phyloP scores from a whole-genome alignment of 2,797 vertebrate genomes.

The Delichon dasypus region DNA sequence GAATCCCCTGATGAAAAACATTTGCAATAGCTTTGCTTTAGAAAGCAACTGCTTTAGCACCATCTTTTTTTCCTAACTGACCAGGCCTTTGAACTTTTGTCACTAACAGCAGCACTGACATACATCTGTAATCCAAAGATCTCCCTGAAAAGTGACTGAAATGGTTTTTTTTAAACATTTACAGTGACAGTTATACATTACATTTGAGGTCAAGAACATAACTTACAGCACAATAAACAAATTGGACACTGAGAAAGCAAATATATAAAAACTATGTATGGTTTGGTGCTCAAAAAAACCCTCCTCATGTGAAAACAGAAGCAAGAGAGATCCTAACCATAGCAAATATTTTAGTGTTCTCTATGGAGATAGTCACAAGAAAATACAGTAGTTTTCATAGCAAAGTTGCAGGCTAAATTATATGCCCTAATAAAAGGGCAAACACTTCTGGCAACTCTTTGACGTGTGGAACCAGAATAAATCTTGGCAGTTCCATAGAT shows the following conservation, averaged over 20 bases:
- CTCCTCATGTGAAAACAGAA: background rate
- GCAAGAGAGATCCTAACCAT: background rate
- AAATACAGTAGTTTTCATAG: background rate
- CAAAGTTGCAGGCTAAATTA: background rate
- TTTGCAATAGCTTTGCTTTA: background rate
- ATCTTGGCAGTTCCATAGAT: background rate
- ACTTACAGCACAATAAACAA: background rate
- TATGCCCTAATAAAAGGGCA: background rate
- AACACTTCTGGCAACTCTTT: background rate
- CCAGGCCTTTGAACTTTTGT: background rate
- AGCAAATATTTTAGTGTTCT: background rate
- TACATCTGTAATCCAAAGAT: background rate
- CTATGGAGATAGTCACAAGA: background rate
- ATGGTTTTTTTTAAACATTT: background rate
- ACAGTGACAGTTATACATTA: background rate
- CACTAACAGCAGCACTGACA: background rate
- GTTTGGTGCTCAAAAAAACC: background rate
- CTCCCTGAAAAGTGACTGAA: background rate
- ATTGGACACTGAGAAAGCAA: background rate
- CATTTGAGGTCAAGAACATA: background rate
- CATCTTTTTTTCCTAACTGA: background rate
- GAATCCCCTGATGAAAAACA: background rate
- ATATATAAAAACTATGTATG: background rate
- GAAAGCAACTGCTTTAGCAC: background rate
- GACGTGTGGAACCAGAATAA: background rate